Percentiles rank a stretch among this genome's conserved stretches.
Evolutionary conservation across 2,113 vertebrate species (phyloP).

Genomic region (Corythornis madagascariensis): DNA sequence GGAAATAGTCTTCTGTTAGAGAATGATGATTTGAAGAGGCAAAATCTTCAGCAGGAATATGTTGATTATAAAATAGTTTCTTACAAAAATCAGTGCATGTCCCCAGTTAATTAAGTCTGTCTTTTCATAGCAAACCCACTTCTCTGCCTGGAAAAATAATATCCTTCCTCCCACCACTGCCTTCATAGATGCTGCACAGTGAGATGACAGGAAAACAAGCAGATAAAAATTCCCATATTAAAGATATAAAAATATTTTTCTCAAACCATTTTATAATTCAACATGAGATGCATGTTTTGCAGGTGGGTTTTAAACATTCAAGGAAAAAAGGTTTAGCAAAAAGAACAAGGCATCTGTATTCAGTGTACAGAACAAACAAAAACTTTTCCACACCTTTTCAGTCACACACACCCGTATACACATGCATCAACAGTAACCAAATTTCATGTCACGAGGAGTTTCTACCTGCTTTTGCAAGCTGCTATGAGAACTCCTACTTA

Average conservation of each 20-base stretch:
- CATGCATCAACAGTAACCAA: fast-evolving
- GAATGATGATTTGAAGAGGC: not conserved
- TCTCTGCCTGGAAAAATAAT: not conserved
- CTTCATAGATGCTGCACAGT: not conserved
- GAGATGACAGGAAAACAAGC: not conserved
- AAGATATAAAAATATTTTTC: not conserved
- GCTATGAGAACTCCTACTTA: not conserved
- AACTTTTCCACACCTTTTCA: not conserved
- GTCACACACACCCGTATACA: not conserved
- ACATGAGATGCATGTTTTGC: not conserved
- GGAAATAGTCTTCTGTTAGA: not conserved
- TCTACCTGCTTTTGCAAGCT: not conserved
- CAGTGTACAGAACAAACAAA: not conserved
- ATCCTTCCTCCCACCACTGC: not conserved
- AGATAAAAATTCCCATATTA: not conserved
- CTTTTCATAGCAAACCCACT: not conserved
- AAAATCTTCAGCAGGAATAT: not conserved
- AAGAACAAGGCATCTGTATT: not conserved
- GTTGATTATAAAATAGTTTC: not conserved
- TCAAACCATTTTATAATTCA: not conserved
- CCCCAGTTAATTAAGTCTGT: not conserved
- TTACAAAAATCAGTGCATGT: not conserved
- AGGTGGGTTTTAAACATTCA: not conserved
- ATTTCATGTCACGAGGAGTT: not conserved
- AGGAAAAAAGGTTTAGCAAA: not conserved